Evolutionary conservation across 2,113 vertebrate species (phyloP).

Genomic region (Dasypus novemcinctus): DNA sequence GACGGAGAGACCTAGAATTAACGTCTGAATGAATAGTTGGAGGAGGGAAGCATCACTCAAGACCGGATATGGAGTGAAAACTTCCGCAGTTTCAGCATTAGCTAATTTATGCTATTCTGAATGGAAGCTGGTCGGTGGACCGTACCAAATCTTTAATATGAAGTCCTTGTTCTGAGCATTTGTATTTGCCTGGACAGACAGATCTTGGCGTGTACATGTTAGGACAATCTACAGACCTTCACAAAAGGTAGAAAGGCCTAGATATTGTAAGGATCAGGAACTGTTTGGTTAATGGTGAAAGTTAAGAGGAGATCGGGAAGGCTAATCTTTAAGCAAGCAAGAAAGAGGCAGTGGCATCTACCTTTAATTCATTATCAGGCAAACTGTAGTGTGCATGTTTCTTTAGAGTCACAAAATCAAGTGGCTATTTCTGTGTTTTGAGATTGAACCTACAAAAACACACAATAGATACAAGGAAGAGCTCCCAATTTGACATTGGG

Average conservation of each 20-base stretch:
- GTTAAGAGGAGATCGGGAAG: background rate
- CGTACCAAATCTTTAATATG: background rate
- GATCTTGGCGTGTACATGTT: background rate
- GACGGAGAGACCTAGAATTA: constrained; percentile 57
- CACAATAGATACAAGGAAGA: background rate
- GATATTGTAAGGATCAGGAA: background rate
- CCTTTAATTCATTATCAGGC: background rate
- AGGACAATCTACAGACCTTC: background rate
- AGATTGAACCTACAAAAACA: background rate
- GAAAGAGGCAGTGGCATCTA: background rate
- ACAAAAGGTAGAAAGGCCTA: background rate
- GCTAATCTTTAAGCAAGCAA: background rate
- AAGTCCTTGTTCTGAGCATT: background rate
- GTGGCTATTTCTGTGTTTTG: background rate
- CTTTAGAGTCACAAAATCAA: background rate
- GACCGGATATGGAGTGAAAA: background rate
- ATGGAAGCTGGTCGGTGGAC: background rate
- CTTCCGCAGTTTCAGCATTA: constrained; percentile 52
- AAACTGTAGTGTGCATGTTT: background rate
- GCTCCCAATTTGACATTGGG: too few species aligned
- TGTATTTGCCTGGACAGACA: background rate
- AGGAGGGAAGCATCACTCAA: constrained; percentile 1
- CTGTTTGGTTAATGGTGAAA: background rate
- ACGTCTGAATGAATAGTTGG: background rate
- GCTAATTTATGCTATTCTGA: background rate